Percentiles rank a stretch among this genome's conserved stretches.
These are phyloP conservation scores for Callithrix jacchus DNA, from an alignment of 2,113 vertebrate genomes.

Conservation along the genomic window DNA sequence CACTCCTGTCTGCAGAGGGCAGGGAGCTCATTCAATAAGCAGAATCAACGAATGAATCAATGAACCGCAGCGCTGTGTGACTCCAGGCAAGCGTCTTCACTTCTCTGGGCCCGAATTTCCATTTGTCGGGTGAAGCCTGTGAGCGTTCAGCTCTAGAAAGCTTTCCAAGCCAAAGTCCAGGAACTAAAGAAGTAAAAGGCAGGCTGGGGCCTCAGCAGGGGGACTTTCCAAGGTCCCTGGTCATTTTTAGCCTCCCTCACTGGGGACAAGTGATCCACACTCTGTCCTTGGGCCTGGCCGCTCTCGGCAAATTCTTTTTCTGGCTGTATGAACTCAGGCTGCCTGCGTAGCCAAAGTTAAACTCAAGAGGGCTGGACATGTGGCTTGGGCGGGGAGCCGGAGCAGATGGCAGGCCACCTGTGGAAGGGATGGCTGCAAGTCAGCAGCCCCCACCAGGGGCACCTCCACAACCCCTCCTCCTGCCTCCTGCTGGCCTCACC, in stretches of 20 bases:
- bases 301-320: constrained; percentile 69
- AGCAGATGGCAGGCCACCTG: constrained; percentile 77
- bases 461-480: background rate
- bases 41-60: accelerated
- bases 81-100: background rate
- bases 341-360: constrained; percentile 21
- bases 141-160: background rate
- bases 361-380: constrained; percentile 39
- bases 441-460: background rate
- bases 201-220: background rate
- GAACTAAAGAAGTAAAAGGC: background rate
- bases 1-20: background rate
- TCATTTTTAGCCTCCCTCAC: constrained; percentile 62
- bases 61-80: background rate
- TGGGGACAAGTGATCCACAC: constrained; percentile 42
- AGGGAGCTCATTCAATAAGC: background rate
- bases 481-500: background rate
- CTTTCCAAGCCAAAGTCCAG: background rate
- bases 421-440: constrained; percentile 68
- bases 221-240: constrained; percentile 60
- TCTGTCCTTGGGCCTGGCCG: background rate
- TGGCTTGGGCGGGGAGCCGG: background rate
- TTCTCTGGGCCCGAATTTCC: background rate
- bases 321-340: constrained; percentile 67
- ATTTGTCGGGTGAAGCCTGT: background rate